phyloP scores from a whole-genome alignment of 2,113 vertebrate genomes.

The Trochalopteron elliotii region DNA sequence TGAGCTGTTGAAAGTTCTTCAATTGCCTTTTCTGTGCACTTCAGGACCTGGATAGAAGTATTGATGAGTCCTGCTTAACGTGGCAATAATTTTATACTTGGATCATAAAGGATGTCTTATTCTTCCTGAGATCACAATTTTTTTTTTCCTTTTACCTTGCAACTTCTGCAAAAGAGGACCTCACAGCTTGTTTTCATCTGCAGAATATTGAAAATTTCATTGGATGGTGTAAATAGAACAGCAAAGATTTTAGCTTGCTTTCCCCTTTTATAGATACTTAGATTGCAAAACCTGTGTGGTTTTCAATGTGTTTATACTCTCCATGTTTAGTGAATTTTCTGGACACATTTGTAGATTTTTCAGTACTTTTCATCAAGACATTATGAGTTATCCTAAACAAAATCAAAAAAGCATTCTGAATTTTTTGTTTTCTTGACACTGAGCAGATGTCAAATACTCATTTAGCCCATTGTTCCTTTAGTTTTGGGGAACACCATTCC shows the following conservation, averaged over 20 bases:
- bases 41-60: neutral
- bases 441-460: neutral
- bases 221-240: neutral
- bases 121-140: neutral
- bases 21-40: neutral
- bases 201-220: neutral
- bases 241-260: neutral
- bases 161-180: neutral
- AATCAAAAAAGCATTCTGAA: neutral
- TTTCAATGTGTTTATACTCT: neutral
- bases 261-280: neutral
- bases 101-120: neutral
- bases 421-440: neutral
- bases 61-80: neutral
- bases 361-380: neutral
- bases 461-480: neutral
- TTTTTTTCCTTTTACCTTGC: neutral
- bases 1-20: neutral
- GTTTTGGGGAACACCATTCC: neutral
- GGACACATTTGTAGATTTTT: neutral
- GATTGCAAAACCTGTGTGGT: neutral
- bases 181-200: neutral
- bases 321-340: neutral
- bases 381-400: neutral
- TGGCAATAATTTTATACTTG: neutral